Conservation (phyloP, 1,140 invertebrate species). For the Plectrocnemia conspersa region DNA sequence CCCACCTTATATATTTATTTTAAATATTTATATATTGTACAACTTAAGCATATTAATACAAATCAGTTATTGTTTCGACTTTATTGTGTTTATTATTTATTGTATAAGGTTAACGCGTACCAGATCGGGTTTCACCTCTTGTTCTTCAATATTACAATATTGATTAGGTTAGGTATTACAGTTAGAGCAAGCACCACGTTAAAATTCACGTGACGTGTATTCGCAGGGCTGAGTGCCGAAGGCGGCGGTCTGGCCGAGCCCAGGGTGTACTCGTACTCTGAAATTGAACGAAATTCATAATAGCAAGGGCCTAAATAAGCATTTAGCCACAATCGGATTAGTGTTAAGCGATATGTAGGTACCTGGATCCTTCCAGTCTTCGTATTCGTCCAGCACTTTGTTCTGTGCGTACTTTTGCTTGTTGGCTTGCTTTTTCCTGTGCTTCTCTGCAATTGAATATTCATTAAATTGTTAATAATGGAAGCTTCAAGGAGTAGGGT, state of each 20-base stretch:
- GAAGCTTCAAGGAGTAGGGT: not conserved
- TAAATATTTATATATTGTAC: too few species aligned
- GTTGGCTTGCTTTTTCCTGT: conserved; percentile 24
- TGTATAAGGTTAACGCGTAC: not conserved
- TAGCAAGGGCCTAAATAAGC: not conserved
- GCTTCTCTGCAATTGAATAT: conserved; percentile 25
- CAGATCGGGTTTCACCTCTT: conserved; percentile 7
- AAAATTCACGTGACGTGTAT: not conserved
- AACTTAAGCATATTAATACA: too few species aligned
- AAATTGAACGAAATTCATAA: too few species aligned
- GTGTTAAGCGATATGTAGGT: conserved; percentile 3
- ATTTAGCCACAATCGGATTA: not conserved
- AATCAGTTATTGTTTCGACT: conserved; percentile 19
- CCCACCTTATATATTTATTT: too few species aligned
- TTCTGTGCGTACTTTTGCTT: conserved; percentile 25
- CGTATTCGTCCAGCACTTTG: conserved; percentile 30
- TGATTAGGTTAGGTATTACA: too few species aligned
- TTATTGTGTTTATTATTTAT: conserved; percentile 13
- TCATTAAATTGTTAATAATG: not conserved
- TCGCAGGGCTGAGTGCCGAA: conserved; percentile 25
- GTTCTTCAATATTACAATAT: too few species aligned
- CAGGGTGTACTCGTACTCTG: conserved; percentile 32
- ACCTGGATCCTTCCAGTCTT: conserved; percentile 31
- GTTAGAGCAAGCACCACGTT: not conserved
- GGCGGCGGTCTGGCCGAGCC: conserved; percentile 32